phyloP scores from a whole-genome alignment of 2,888 invertebrate species.

The Parnassius orleans region DNA sequence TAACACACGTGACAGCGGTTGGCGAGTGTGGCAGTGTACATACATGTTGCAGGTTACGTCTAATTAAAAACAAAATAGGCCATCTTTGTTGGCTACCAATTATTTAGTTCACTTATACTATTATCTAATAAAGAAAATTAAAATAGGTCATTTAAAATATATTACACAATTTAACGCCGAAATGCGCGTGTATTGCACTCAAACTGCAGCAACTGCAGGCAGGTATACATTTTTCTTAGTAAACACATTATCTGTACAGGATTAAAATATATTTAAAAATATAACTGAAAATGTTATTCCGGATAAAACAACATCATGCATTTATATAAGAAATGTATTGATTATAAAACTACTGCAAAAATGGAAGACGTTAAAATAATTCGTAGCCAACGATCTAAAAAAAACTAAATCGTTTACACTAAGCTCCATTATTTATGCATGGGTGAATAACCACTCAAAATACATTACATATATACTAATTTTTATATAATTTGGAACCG shows the following conservation, averaged over 20 bases:
- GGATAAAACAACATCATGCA: slow-evolving; percentile 35
- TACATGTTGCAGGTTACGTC: slow-evolving; percentile 44
- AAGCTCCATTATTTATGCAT: slow-evolving; percentile 55
- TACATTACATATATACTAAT: slow-evolving; percentile 30
- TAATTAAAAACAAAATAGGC: slow-evolving; percentile 62
- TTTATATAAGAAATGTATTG: slow-evolving; percentile 9
- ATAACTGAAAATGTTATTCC: slow-evolving; percentile 35
- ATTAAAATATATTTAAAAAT: slow-evolving; percentile 35
- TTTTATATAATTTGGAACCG: slow-evolving; percentile 27
- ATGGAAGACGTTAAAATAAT: slow-evolving; percentile 79
- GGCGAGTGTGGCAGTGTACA: slow-evolving; percentile 74
- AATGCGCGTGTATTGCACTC: slow-evolving; percentile 73
- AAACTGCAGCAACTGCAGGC: slow-evolving; percentile 61
- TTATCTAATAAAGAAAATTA: slow-evolving; percentile 48
- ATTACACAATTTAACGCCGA: slow-evolving; percentile 59
- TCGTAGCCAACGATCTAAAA: slow-evolving; percentile 75
- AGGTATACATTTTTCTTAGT: slow-evolving; percentile 36
- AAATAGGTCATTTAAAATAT: slow-evolving; percentile 53
- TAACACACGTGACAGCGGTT: slow-evolving; percentile 68
- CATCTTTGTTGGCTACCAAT: slow-evolving; percentile 78
- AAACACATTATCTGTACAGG: slow-evolving; percentile 47
- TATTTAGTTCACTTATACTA: slow-evolving; percentile 55
- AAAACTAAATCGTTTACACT: slow-evolving; percentile 49
- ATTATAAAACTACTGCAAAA: slow-evolving; percentile 49
- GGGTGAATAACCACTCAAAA: slow-evolving; percentile 36